These are phyloP conservation scores for Carlito syrichta DNA, from an alignment of 2,113 vertebrate species.

Conservation along the genomic window DNA sequence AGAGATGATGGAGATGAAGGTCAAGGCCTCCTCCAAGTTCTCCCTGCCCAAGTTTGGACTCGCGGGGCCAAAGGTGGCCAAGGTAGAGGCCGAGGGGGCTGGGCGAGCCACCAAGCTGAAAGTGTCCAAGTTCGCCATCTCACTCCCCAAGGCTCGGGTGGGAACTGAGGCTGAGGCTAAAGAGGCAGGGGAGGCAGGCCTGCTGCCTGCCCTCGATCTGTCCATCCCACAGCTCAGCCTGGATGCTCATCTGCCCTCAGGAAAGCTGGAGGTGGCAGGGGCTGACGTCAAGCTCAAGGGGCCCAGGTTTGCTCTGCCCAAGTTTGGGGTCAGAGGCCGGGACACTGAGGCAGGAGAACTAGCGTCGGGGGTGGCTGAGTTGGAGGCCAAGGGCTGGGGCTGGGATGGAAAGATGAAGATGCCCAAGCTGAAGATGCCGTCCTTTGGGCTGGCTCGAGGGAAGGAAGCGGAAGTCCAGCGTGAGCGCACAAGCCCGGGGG, in stretches of 20 bases:
- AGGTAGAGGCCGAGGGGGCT: conserved; percentile 61
- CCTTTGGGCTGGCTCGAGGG: conserved; percentile 83
- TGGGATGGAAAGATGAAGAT: conserved; percentile 82
- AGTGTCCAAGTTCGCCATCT: conserved; percentile 77
- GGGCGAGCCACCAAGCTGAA: conserved; percentile 66
- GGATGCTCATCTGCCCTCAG: conserved; percentile 80
- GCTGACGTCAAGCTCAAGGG: conserved; percentile 55
- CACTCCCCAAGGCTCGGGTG: conserved; percentile 72
- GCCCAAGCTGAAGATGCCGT: conserved; percentile 86
- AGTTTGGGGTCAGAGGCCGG: conserved; percentile 81
- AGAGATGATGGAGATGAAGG: conserved; percentile 57
- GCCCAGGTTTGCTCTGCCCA: conserved; percentile 84
- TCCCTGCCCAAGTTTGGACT: conserved; percentile 79
- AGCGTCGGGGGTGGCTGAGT: neutral
- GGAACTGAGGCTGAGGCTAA: conserved; percentile 59
- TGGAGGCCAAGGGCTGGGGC: conserved; percentile 73
- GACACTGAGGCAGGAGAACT: conserved; percentile 46
- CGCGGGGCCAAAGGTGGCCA: conserved; percentile 70
- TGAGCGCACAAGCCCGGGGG: conserved; percentile 52
- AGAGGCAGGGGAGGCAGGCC: conserved; percentile 20
- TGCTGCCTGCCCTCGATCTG: conserved; percentile 86
- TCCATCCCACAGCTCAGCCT: conserved; percentile 86
- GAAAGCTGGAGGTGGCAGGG: conserved; percentile 75
- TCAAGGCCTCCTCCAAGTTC: conserved; percentile 78
- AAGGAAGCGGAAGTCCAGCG: conserved; percentile 71